Percentiles rank a stretch among this genome's conserved stretches.
Conservation (phyloP, 2,113 vertebrate genomes). For the Lycocorax pyrrhopterus region DNA sequence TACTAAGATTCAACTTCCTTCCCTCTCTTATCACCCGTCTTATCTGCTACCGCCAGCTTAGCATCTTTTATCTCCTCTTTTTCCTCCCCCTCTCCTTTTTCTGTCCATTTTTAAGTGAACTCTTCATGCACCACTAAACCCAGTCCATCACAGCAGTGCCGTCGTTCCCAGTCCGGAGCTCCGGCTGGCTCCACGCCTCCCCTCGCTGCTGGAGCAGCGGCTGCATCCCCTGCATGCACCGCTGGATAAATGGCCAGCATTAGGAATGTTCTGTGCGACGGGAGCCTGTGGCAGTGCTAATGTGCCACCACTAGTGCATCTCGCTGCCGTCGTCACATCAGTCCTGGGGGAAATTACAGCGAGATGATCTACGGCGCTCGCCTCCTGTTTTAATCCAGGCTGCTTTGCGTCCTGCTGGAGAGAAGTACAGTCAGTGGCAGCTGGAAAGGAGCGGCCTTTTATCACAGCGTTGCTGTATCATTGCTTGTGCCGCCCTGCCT, state of each 20-base stretch:
- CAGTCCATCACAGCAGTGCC: constrained; percentile 60
- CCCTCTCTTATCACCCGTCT: not conserved
- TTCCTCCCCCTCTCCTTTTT: constrained; percentile 10
- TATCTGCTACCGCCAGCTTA: not conserved
- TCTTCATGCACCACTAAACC: constrained; percentile 58
- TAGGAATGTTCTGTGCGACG: not conserved
- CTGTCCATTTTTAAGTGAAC: constrained; percentile 45
- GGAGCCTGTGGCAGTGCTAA: constrained; percentile 70
- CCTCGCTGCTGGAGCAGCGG: constrained; percentile 41
- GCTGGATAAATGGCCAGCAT: not conserved
- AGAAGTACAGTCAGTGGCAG: not conserved
- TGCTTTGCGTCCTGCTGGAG: not conserved
- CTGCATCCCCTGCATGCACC: constrained; percentile 42
- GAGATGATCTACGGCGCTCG: not conserved
- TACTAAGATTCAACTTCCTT: not conserved
- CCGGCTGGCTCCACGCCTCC: constrained; percentile 55
- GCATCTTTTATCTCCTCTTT: not conserved
- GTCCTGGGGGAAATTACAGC: not conserved
- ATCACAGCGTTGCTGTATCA: not conserved
- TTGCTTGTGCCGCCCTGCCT: not conserved
- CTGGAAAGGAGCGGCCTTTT: not conserved
- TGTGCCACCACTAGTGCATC: not conserved
- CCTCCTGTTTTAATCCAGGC: not conserved
- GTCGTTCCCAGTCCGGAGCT: constrained; percentile 39
- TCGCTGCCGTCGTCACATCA: not conserved